Base-by-base conservation (phyloP, 2,888 invertebrate species). In the Melanophora roralis region DNA sequence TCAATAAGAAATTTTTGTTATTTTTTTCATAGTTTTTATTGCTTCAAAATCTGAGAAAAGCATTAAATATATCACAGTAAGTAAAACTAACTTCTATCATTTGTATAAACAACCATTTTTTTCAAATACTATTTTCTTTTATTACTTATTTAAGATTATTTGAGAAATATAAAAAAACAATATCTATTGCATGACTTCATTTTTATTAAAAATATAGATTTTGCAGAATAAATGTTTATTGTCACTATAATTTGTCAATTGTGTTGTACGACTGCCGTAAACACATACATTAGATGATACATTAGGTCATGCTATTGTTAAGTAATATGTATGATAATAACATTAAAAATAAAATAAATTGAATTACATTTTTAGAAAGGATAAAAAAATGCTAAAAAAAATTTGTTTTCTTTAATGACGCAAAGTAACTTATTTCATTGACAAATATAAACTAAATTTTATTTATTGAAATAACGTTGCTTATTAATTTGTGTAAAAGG, bases 231-330 rank as follows among this genome's bases (percentile, higher is more conserved):
- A 38, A n/a, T 65, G n/a, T 65, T 62, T 53, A 43, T 53, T 53
- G 40, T 16, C 53, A 43, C 53, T 62, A 60, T 43, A 53, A 62
- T 53, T 72, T 53, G 19, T 12, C 53, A 72, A 43, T 62, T 27
- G 60, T 45, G 51, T 27, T 51, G 27, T 27, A 6, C 27, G 6
- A 6, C 6, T 27, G 6, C 3, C 6, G 27, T 27, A 27, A 27
- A 6, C 27, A 27, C 27, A 27, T 27, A 27, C 6, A 6, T n/a
- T n/a, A n/a, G n/a, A n/a, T n/a, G 6, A 27, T 27, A 27, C 6
- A 27, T 6, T 27, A n/a, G n/a, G n/a, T n/a, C n/a, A n/a, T n/a
- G n/a, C n/a, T n/a, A n/a, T n/a, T n/a, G n/a, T n/a, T n/a, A n/a
- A n/a, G n/a, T n/a, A n/a, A n/a, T n/a, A n/a, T n/a, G n/a, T n/a